Evolutionary conservation across 2,113 vertebrate genomes (phyloP).

Genomic region (Mastomys natalensis): DNA sequence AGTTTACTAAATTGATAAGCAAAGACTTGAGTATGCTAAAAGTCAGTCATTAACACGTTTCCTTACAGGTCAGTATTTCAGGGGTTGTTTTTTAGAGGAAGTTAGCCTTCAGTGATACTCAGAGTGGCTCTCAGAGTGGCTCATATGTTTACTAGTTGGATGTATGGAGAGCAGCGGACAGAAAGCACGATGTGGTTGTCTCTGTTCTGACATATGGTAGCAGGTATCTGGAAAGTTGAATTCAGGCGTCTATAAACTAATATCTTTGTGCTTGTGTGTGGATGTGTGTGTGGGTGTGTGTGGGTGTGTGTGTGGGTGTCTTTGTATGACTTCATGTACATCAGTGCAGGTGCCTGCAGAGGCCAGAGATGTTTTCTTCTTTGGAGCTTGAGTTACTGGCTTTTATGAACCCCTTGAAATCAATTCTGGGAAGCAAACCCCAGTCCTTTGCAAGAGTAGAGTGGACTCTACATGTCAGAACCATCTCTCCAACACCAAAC

Average conservation of each 20-base stretch:
- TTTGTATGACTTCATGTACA: background rate
- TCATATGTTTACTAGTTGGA: background rate
- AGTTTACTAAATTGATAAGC: background rate
- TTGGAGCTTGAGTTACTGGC: background rate
- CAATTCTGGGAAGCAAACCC: background rate
- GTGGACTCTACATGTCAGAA: background rate
- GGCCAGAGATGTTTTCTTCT: background rate
- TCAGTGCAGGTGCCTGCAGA: background rate
- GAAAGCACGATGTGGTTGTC: background rate
- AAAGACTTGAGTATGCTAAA: background rate
- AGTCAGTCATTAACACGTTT: background rate
- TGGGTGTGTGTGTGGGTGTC: background rate
- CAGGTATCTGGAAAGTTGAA: background rate
- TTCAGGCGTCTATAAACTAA: background rate
- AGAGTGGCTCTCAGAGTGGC: no score
- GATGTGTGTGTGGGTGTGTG: background rate
- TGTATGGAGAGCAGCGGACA: background rate
- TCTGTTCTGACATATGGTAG: background rate
- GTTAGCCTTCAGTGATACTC: background rate
- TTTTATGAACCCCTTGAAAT: background rate
- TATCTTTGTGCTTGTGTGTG: background rate
- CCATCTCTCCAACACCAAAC: background rate
- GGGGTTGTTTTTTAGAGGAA: background rate
- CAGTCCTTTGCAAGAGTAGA: background rate
- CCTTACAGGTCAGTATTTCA: constrained; percentile 30